Evolutionary conservation across 92 coral and sea anemone species (phyloP).

Genomic region (Plumapathes pennacea): DNA sequence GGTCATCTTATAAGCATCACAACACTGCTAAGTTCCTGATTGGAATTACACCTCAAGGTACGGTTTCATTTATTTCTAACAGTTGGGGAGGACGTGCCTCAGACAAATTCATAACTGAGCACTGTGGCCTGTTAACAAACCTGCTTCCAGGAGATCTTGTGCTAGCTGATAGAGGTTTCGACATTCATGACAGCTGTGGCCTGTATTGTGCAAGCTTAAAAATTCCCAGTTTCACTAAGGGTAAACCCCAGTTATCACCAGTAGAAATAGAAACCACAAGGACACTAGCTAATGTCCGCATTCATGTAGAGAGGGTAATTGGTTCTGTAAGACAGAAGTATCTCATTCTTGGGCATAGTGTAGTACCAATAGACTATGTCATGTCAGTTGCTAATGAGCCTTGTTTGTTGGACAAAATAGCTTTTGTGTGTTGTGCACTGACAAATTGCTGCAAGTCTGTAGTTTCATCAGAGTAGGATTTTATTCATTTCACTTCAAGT

Average conservation of each 20-base stretch:
- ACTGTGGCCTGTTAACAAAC: conserved; percentile 40
- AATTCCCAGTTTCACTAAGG: conserved; percentile 51
- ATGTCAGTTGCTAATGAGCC: conserved; percentile 28
- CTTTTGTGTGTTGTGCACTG: conserved; percentile 70
- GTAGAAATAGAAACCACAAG: conserved; percentile 33
- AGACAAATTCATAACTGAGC: conserved; percentile 46
- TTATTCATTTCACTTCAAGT: too few relatives aligned
- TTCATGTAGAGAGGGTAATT: conserved; percentile 63
- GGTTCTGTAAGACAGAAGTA: conserved; percentile 59
- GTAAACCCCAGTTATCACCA: conserved; percentile 54
- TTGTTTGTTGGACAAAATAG: conserved; percentile 57
- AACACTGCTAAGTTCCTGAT: conserved; percentile 35
- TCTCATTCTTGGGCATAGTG: conserved; percentile 52
- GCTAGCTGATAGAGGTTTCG: conserved; percentile 46
- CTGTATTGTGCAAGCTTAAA: conserved; percentile 35
- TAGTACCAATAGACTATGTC: conserved; percentile 47
- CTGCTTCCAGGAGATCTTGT: conserved; percentile 42
- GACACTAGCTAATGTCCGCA: conserved; percentile 59
- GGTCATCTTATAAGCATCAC: conserved; percentile 47
- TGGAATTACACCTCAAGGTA: conserved; percentile 51
- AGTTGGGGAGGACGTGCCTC: conserved; percentile 58
- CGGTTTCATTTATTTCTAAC: conserved; percentile 47
- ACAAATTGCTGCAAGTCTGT: conserved; percentile 66
- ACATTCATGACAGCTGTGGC: conserved; percentile 49
- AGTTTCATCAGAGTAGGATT: conserved; percentile 35